Conservation (phyloP, 1,140 invertebrate genomes). For the Druon quercuslanigerum region DNA sequence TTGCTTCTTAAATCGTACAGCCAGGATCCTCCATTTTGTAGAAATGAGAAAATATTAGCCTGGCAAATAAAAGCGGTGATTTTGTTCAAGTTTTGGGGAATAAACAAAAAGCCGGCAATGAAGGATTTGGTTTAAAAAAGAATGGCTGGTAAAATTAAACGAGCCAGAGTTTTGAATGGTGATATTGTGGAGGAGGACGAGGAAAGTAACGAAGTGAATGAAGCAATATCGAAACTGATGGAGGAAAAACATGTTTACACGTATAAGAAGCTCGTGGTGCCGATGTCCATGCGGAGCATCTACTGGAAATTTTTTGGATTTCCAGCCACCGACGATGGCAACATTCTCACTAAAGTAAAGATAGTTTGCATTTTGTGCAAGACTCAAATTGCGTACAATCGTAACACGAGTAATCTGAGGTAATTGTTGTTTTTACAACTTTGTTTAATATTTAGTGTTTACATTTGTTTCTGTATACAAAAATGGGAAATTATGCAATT, state of each 20-base stretch:
- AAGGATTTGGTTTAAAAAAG: not conserved
- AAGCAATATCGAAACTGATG: constrained; percentile 69
- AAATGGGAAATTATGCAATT: no score
- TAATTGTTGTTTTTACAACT: not conserved
- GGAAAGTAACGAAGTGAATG: constrained; percentile 59
- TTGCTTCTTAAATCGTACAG: not conserved
- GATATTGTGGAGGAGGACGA: constrained; percentile 15
- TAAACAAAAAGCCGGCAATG: not conserved
- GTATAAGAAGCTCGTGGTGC: constrained; percentile 77
- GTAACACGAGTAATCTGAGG: constrained; percentile 79
- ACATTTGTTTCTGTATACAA: not conserved
- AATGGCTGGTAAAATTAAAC: not conserved
- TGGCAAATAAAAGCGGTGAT: not conserved
- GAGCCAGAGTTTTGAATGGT: not conserved
- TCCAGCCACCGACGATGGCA: constrained; percentile 78
- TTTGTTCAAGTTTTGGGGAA: not conserved
- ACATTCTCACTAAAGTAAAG: constrained; percentile 80
- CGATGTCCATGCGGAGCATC: constrained; percentile 79
- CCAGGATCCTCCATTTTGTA: not conserved
- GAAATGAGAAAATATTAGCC: not conserved
- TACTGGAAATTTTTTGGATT: constrained; percentile 83
- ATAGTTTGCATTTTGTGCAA: constrained; percentile 80
- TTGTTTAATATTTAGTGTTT: not conserved
- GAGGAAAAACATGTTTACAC: constrained; percentile 72
- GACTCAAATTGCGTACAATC: constrained; percentile 79